phyloP scores from a whole-genome alignment of 2,797 vertebrate species.

The Xerus rutilus region DNA sequence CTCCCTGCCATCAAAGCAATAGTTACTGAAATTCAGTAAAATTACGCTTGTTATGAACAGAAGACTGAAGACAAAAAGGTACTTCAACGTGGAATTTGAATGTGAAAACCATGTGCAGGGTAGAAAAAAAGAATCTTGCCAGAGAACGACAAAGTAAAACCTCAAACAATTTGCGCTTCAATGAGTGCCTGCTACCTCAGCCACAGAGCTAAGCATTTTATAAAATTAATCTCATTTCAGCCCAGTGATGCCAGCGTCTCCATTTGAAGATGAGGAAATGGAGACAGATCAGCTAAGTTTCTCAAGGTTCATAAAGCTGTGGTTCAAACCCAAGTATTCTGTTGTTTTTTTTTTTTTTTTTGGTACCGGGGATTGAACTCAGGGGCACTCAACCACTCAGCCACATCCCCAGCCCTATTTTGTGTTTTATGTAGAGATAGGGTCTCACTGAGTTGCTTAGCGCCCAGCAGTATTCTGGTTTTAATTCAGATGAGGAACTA shows the following conservation, averaged over 20 bases:
- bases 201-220: not conserved
- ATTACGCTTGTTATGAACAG: not conserved
- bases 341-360: too few relatives aligned
- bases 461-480: not conserved
- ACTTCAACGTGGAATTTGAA: not conserved
- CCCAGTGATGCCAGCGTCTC: not conserved
- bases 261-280: not conserved
- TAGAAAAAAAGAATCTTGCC: not conserved
- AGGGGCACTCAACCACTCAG: too few relatives aligned
- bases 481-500: not conserved
- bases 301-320: not conserved
- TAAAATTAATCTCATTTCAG: slow-evolving; percentile 1
- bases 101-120: not conserved
- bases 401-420: too few relatives aligned
- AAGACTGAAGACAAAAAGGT: slow-evolving; percentile 37
- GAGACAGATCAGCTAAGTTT: not conserved
- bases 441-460: too few relatives aligned
- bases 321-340: not conserved
- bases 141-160: not conserved
- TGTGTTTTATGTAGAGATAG: too few relatives aligned
- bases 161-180: not conserved
- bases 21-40: not conserved
- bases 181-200: not conserved
- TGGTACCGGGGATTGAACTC: too few relatives aligned
- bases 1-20: not conserved